Base-by-base conservation (phyloP, 2,888 invertebrate species). In the Drosophila buzzatii region DNA sequence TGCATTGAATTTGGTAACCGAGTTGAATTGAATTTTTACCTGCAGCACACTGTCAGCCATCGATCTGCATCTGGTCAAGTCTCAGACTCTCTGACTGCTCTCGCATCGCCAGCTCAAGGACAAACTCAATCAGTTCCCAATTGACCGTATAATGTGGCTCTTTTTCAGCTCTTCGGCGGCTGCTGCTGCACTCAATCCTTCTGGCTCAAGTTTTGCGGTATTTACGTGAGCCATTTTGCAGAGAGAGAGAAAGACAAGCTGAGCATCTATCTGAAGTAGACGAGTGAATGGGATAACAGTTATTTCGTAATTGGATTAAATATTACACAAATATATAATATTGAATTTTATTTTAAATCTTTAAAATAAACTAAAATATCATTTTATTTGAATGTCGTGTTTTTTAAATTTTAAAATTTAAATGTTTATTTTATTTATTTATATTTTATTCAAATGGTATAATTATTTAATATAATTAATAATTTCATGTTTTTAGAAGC, bases 121-220 rank as follows among this genome's bases (percentile, higher is more conserved):
- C 56, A 64, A 76, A 73, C 73, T 81, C 89, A 86, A 86, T 89
- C 85, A 89, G 90, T 81, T 83, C 60, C 79, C 85, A 86, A 86
- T 86, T 86, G 85, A 81, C 90, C 85, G 64, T 89, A 74, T 86
- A 89, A 86, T 86, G 55, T 57, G 81, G 65, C 63, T 47, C 51
- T 70, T 47, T 71, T 69, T 70, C 55, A 37, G 61, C 77, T 65
- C 56, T 81, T 81, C 74, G 35, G 12, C 23, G 23, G 18, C 33
- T 10, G 7, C 49, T 52, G 53, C 53, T 37, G 39, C 31, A 37
- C 27, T 23, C 62, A 47, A 49, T 52, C 33, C 45, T 56, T 37
- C 56, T 45, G 65, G 45, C 62, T 74, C 49, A 70, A 81, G 68
- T 80, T 71, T 67, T 81, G 74, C 67, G 70, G 61, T 52, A 80